These are phyloP conservation scores for Margarornis squamiger DNA, from an alignment of 2,797 vertebrate species.

Conservation along the genomic window DNA sequence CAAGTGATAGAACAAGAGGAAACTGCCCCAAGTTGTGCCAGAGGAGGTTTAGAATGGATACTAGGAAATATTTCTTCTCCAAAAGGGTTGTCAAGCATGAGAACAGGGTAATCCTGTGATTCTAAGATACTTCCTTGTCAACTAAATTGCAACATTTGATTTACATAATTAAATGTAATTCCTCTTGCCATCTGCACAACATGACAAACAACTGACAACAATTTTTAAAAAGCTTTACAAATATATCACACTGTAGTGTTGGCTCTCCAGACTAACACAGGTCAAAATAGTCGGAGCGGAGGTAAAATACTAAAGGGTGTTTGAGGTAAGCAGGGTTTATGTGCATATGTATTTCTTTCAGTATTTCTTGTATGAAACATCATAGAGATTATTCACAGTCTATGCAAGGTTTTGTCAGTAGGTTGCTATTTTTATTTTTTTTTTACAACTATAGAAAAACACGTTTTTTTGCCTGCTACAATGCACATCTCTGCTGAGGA, in stretches of 20 bases:
- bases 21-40: background rate
- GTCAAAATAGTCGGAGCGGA: background rate
- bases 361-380: background rate
- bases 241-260: background rate
- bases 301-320: background rate
- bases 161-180: slow-evolving; percentile 48
- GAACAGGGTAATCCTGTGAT: background rate
- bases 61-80: background rate
- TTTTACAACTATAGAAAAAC: background rate
- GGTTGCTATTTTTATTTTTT: background rate
- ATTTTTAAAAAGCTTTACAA: background rate
- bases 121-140: background rate
- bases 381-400: background rate
- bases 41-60: background rate
- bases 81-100: background rate
- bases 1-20: background rate
- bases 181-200: slow-evolving; percentile 13
- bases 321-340: background rate
- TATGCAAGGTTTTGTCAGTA: background rate
- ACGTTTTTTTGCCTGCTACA: background rate
- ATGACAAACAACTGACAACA: background rate
- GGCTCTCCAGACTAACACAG: background rate
- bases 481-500: background rate
- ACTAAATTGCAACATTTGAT: slow-evolving; percentile 15
- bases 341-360: background rate